Evolutionary conservation across 2,113 vertebrate genomes (phyloP), one percentile per base, ranked within the genome.

Genomic region (Dunckerocampus dactyliophorus): DNA sequence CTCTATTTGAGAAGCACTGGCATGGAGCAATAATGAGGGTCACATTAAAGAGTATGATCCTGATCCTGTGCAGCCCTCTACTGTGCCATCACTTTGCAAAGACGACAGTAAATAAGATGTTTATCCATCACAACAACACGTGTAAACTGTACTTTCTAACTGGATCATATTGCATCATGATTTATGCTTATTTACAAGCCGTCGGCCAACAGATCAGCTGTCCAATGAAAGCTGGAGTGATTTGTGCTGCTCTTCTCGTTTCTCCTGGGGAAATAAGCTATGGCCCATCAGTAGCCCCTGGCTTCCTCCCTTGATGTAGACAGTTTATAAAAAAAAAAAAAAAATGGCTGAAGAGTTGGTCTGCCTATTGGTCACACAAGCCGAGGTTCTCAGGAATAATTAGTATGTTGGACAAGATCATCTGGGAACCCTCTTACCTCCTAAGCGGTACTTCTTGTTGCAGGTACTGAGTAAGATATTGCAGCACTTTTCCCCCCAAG

Each of bases 361-460:
- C 47, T 48, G 7, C 42, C 19, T 28, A 58, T 50, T 57, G 47
- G 50, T 59, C 10, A 43, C 16, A 52, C 16, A 53, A n/a, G 42
- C 21, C 15, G 20, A 24, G 17, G n/a, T 65, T 61, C 24, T 52
- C 39, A n/a, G 19, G 11, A 62, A 68, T 48, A 20, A n/a, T 55
- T 47, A 43, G 46, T 48, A 67, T 61, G 50, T 60, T 22, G 45
- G 59, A 63, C 50, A 31, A 52, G 12, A 46, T 50, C 49, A 43
- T 45, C 12, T 59, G 68, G 48, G 61, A 37, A 5, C 20, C 14
- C 12, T 20, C 15, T 39, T 12, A 12, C 15, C 57, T 58, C 17
- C 28, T 16, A 54, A 37, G 47, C 20, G 47, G 39, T 28, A 59
- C n/a, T 28, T 47, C 37, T 12, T 37, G 28, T 42, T 37, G 39